These are phyloP conservation scores for Marcusenius ussheri DNA, from an alignment of 2,113 vertebrate species.

Conservation along the genomic window DNA sequence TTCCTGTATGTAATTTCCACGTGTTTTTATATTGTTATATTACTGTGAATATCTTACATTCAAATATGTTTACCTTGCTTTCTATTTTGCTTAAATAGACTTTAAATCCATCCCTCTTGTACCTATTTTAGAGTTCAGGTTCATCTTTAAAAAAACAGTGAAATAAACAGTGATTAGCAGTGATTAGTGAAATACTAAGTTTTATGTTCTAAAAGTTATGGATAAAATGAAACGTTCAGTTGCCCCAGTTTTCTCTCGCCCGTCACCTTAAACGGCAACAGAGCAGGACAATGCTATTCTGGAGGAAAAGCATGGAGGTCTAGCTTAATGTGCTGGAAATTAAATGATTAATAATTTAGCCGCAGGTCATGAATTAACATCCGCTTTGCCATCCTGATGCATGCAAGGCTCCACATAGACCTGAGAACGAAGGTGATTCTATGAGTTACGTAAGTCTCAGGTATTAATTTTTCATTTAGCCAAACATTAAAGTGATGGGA, in stretches of 20 bases:
- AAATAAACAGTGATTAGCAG: background rate
- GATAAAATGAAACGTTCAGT: constrained; percentile 27
- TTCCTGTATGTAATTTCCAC: background rate
- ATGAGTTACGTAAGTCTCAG: background rate
- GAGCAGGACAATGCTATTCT: constrained; percentile 67
- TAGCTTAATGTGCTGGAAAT: constrained; percentile 78
- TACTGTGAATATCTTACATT: background rate
- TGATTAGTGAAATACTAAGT: background rate
- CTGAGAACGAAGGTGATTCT: constrained; percentile 21
- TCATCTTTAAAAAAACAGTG: background rate
- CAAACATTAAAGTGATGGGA: background rate
- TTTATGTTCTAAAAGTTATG: background rate
- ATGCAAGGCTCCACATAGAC: constrained; percentile 49
- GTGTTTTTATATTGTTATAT: background rate
- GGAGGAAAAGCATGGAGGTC: constrained; percentile 65
- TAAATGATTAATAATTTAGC: constrained; percentile 97
- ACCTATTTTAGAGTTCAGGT: background rate
- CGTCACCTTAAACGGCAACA: constrained; percentile 51
- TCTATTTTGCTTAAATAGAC: background rate
- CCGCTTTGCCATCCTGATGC: constrained; percentile 51
- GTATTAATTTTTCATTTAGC: background rate
- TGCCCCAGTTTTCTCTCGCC: constrained; percentile 58
- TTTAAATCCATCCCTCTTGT: background rate
- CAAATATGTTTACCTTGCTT: background rate
- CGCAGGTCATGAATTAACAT: constrained; percentile 80